These are phyloP conservation scores for Spodoptera exigua DNA, from an alignment of 2,888 invertebrate genomes.

Conservation along the genomic window DNA sequence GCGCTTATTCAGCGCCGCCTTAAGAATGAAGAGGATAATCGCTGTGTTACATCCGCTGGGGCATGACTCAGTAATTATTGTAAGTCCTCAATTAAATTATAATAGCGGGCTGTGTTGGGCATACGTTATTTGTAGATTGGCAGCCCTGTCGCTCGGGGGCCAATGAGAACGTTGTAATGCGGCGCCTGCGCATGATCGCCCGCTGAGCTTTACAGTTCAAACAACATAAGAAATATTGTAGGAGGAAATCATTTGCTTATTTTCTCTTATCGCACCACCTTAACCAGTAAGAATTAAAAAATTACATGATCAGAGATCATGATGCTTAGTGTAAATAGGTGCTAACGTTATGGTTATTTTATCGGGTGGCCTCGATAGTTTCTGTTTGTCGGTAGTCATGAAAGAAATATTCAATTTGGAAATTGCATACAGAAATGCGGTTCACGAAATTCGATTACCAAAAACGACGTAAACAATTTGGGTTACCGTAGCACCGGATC, in stretches of 20 bases:
- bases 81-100: conserved; percentile 81
- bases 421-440: conserved; percentile 43
- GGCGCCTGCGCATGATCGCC: conserved; percentile 85
- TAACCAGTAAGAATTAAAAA: conserved; percentile 36
- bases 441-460: conserved; percentile 71
- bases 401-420: conserved; percentile 54
- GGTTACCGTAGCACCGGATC: conserved; percentile 45
- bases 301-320: conserved; percentile 33
- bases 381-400: conserved; percentile 14
- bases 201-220: conserved; percentile 79
- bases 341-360: conserved; percentile 20
- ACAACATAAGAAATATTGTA: conserved; percentile 70
- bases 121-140: conserved; percentile 83
- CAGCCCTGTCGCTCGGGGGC: conserved; percentile 84
- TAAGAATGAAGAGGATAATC: conserved; percentile 63
- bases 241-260: conserved; percentile 61
- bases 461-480: conserved; percentile 74
- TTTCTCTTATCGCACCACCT: conserved; percentile 49
- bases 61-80: conserved; percentile 72
- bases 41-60: conserved; percentile 67
- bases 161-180: conserved; percentile 81
- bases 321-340: conserved; percentile 12
- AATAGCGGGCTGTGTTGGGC: conserved; percentile 73
- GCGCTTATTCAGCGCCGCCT: conserved; percentile 46
- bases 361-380: conserved; percentile 14